Conservation (phyloP, 2,888 invertebrate genomes). For the Meiosimyza decipiens region DNA sequence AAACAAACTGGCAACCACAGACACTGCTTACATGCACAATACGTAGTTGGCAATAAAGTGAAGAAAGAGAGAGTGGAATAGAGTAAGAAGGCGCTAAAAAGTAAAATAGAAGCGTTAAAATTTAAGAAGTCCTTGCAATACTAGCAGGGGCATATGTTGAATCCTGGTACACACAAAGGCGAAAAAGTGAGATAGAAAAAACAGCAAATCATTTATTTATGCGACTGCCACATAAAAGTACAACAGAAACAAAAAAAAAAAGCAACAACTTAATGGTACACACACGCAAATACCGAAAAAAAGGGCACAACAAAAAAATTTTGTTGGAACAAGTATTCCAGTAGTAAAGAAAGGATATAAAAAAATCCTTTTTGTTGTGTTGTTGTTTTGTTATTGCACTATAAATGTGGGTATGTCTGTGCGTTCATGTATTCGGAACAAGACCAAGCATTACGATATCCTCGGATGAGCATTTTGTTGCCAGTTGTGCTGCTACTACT, state of each 20-base stretch:
- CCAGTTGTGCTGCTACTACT: conserved; percentile 37
- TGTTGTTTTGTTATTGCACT: conserved; percentile 10
- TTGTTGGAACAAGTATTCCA: conserved; percentile 30
- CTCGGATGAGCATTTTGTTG: conserved; percentile 52
- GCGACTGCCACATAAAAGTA: conserved; percentile 32
- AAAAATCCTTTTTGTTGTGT: conserved; percentile 11
- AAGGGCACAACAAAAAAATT: background rate
- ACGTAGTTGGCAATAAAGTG: background rate
- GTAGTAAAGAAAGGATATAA: conserved; percentile 7
- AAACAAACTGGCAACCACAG: background rate
- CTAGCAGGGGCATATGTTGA: conserved; percentile 28
- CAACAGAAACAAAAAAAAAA: conserved; percentile 16
- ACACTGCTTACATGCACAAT: background rate
- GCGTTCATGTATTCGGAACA: conserved; percentile 42
- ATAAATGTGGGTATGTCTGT: conserved; percentile 26
- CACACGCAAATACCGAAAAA: conserved; percentile 8
- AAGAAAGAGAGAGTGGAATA: background rate
- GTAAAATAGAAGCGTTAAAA: conserved; percentile 24
- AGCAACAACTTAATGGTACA: conserved; percentile 22
- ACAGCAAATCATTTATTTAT: conserved; percentile 34
- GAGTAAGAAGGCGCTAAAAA: conserved; percentile 8
- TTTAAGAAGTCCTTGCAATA: conserved; percentile 20
- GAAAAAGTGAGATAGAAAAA: conserved; percentile 12
- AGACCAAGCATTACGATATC: conserved; percentile 51
- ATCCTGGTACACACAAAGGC: conserved; percentile 12